Percentiles rank a stretch among this genome's conserved stretches.
These are phyloP conservation scores for Lutjanus erythropterus DNA, from an alignment of 2,113 vertebrate genomes.

Conservation along the genomic window DNA sequence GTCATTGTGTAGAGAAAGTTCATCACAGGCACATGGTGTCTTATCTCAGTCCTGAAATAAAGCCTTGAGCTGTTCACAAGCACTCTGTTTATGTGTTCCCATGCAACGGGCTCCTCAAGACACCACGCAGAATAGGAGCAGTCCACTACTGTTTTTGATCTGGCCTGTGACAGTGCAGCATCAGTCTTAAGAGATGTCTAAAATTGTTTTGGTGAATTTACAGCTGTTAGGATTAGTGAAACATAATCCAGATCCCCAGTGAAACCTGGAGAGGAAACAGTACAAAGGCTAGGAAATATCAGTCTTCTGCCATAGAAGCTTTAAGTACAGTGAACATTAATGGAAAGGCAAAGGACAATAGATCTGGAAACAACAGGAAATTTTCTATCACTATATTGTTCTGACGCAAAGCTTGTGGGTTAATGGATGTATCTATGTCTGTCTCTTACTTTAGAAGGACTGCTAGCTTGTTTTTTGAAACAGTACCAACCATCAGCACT, in stretches of 20 bases:
- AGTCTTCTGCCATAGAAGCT: neutral
- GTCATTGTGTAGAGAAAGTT: constrained; percentile 38
- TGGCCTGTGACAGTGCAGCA: constrained; percentile 39
- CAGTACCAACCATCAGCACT: too few species aligned
- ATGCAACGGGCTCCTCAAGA: constrained; percentile 43
- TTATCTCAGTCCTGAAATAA: constrained; percentile 54
- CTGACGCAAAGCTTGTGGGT: too few species aligned
- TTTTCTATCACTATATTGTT: too few species aligned
- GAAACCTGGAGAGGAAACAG: constrained; percentile 59
- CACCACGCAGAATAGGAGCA: constrained; percentile 40
- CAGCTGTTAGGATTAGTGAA: constrained; percentile 64
- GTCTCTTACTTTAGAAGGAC: neutral
- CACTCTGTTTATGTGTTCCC: constrained; percentile 61
- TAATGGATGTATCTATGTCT: neutral
- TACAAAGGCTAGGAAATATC: constrained; percentile 11
- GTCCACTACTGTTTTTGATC: constrained; percentile 50
- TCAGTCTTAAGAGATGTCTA: constrained; percentile 66
- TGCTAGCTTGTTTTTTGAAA: too few species aligned
- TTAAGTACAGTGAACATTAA: neutral
- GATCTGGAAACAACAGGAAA: constrained; percentile 3
- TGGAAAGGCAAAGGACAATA: neutral
- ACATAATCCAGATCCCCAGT: constrained; percentile 70
- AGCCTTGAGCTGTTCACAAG: constrained; percentile 39
- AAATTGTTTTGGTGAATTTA: constrained; percentile 57
- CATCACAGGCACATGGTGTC: constrained; percentile 40